Percentiles rank a stretch among this genome's conserved stretches.
Conservation (phyloP, 92 coral and sea anemone species). For the Umimayanthus kanabou region DNA sequence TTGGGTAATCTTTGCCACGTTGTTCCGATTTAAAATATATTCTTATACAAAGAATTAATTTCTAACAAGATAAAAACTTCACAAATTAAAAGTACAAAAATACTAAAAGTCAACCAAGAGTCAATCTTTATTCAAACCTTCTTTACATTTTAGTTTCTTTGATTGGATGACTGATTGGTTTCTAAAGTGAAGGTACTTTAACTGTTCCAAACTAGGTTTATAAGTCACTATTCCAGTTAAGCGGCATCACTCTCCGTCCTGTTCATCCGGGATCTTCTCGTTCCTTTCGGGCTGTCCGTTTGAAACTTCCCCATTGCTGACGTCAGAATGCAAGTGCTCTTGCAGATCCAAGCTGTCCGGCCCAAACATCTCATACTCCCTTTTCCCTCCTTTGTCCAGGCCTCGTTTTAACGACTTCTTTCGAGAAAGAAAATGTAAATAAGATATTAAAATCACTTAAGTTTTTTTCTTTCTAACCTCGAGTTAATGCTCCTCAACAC, state of each 20-base stretch:
- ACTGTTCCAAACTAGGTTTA: too few relatives aligned
- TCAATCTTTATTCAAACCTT: not conserved
- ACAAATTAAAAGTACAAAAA: too few relatives aligned
- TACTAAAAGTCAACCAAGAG: too few relatives aligned
- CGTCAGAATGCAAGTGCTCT: conserved; percentile 2
- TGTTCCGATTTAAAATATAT: too few relatives aligned
- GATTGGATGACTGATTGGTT: not conserved
- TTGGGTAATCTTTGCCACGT: too few relatives aligned
- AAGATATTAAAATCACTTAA: not conserved
- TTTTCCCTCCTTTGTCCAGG: not conserved
- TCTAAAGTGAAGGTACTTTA: too few relatives aligned
- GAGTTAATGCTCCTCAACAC: too few relatives aligned
- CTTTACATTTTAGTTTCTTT: not conserved
- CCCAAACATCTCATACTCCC: not conserved
- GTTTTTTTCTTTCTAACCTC: too few relatives aligned
- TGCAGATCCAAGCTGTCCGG: not conserved
- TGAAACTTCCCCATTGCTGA: not conserved
- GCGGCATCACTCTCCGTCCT: not conserved
- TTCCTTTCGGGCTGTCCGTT: not conserved
- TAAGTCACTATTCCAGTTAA: too few relatives aligned
- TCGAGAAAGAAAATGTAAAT: not conserved
- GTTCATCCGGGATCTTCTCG: not conserved
- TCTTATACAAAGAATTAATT: too few relatives aligned
- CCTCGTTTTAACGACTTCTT: not conserved
- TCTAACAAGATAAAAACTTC: too few relatives aligned